A percentile compares a stretch with the other conserved stretches of the same genome.
Evolutionary conservation across 2,888 invertebrate genomes (phyloP).

Genomic region (Nymphalis polychloros): DNA sequence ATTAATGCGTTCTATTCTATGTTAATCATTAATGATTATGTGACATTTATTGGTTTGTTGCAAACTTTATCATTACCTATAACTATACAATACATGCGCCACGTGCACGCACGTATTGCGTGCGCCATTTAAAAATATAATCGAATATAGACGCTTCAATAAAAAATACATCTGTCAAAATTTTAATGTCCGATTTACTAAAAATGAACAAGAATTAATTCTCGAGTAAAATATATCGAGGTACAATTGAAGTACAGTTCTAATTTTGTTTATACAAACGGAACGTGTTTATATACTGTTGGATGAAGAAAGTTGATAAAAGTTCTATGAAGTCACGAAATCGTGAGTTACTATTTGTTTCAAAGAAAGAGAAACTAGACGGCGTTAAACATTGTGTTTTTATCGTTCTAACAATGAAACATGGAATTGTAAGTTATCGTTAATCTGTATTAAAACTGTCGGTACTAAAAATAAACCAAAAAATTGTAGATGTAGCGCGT

Average conservation of each 20-base stretch:
- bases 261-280: neutral
- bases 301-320: constrained; percentile 27
- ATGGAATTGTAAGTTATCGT: neutral
- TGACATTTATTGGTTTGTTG: too few species aligned
- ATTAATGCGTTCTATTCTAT: too few species aligned
- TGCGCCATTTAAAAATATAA: too few species aligned
- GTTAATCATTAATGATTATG: too few species aligned
- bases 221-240: too few species aligned
- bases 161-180: too few species aligned
- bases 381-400: constrained; percentile 17
- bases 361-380: constrained; percentile 47
- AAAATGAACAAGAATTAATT: too few species aligned
- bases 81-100: too few species aligned
- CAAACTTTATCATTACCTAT: too few species aligned
- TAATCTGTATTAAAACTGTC: neutral
- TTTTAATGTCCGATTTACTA: too few species aligned
- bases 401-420: constrained; percentile 14
- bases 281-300: neutral
- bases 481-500: neutral
- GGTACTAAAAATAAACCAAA: neutral
- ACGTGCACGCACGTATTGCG: too few species aligned
- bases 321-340: constrained; percentile 52
- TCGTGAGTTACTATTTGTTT: constrained; percentile 53
- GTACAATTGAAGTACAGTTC: neutral
- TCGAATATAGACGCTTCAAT: too few species aligned